A percentile compares a stretch with the other conserved stretches of the same genome.
Evolutionary conservation across 2,797 vertebrate species (phyloP).

Genomic region (Neomorphus geoffroyi): DNA sequence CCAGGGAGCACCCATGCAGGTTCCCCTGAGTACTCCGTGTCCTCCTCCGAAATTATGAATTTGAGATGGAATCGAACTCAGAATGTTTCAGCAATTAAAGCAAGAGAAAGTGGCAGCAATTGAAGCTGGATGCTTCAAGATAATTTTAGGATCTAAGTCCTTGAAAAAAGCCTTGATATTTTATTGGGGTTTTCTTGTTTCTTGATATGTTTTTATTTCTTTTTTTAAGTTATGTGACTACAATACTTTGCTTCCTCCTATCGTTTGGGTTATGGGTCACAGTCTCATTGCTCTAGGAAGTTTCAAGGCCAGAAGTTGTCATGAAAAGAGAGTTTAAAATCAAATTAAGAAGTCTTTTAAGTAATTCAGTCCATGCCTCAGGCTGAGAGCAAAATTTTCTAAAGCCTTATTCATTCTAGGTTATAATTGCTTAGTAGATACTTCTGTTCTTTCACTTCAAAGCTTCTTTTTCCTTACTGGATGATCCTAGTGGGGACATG

Average conservation of each 20-base stretch:
- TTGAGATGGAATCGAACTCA: not conserved
- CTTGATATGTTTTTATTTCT: not conserved
- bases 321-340: not conserved
- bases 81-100: not conserved
- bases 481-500: not conserved
- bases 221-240: not conserved
- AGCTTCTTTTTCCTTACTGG: not conserved
- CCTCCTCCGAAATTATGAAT: not conserved
- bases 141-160: not conserved
- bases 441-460: not conserved
- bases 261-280: not conserved
- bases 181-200: too few species aligned
- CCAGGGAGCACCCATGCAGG: not conserved
- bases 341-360: not conserved
- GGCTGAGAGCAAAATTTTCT: not conserved
- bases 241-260: not conserved
- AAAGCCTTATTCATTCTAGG: not conserved
- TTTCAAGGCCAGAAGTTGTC: not conserved
- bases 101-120: not conserved
- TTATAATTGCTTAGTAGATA: not conserved
- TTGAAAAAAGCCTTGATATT: too few species aligned
- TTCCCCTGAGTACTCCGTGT: not conserved
- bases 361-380: not conserved
- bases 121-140: not conserved
- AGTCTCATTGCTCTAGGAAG: not conserved